Evolutionary conservation across 2,888 invertebrate species (phyloP).

Genomic region (Leptopilina myrica): DNA sequence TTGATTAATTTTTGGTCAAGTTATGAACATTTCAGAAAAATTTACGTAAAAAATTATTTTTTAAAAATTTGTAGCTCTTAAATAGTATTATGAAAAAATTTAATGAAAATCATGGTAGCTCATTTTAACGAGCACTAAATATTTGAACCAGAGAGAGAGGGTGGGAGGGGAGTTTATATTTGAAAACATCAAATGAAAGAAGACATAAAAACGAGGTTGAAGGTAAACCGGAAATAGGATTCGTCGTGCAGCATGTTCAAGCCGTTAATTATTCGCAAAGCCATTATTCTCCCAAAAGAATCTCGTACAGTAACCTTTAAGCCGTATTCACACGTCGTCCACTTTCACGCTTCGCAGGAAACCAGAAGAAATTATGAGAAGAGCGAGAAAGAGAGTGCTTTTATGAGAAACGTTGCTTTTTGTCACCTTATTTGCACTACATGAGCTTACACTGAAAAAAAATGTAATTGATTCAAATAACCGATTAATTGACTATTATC

Average conservation of each 20-base stretch:
- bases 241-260: slow-evolving; percentile 2
- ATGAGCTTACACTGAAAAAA: no score
- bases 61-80: no score
- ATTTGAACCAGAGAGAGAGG: slow-evolving; percentile 42
- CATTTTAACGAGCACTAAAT: slow-evolving; percentile 67
- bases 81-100: no score
- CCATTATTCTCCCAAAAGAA: slow-evolving; percentile 49
- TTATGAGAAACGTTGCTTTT: slow-evolving; percentile 42
- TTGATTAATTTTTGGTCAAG: no score
- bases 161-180: not conserved
- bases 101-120: slow-evolving; percentile 56
- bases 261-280: slow-evolving; percentile 45
- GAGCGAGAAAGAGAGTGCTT: slow-evolving; percentile 53
- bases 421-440: slow-evolving; percentile 28
- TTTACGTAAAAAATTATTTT: no score
- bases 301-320: slow-evolving; percentile 35
- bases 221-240: slow-evolving; percentile 47
- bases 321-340: slow-evolving; percentile 36
- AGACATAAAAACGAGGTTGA: slow-evolving; percentile 42
- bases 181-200: slow-evolving; percentile 24
- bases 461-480: no score
- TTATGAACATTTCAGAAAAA: no score
- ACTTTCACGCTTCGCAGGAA: slow-evolving; percentile 44
- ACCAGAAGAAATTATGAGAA: slow-evolving; percentile 50
- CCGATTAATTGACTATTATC: no score